Percentiles rank a stretch among this genome's conserved stretches.
These are phyloP conservation scores for Allochrocebus solatus DNA, from an alignment of 2,797 vertebrate species.

Conservation along the genomic window DNA sequence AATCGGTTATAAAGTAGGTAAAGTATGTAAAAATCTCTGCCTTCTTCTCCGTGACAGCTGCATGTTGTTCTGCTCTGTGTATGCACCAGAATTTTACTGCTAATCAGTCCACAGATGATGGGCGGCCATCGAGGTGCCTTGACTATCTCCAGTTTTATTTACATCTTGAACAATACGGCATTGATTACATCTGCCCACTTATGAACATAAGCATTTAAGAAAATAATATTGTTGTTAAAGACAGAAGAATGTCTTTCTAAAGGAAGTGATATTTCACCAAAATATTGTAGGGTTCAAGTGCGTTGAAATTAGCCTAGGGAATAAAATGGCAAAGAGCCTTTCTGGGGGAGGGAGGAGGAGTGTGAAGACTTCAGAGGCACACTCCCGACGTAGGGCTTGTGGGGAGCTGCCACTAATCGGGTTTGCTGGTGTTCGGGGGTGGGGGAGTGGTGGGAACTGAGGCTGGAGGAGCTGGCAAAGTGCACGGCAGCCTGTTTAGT, in stretches of 20 bases:
- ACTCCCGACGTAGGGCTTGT: rapidly evolving
- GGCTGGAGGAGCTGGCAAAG: rapidly evolving
- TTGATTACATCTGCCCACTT: not conserved
- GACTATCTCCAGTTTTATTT: not conserved
- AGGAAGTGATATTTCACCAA: not conserved
- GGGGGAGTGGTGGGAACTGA: too few species aligned
- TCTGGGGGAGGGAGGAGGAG: not conserved
- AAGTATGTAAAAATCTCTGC: not conserved
- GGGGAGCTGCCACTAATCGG: rapidly evolving
- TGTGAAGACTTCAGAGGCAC: rapidly evolving
- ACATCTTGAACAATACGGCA: not conserved
- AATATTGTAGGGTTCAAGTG: too few species aligned
- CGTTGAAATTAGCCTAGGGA: not conserved
- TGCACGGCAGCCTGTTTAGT: rapidly evolving
- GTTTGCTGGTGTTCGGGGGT: not conserved
- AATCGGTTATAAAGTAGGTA: not conserved
- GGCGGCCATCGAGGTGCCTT: not conserved
- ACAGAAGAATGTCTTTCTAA: not conserved
- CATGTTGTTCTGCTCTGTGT: rapidly evolving
- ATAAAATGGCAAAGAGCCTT: not conserved
- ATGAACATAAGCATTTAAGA: not conserved
- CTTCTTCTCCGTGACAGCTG: not conserved
- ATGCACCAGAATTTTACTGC: not conserved
- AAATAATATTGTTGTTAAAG: not conserved
- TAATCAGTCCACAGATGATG: not conserved